Conservation (phyloP, 2,888 invertebrate genomes). For the Drosophila barbarae region DNA sequence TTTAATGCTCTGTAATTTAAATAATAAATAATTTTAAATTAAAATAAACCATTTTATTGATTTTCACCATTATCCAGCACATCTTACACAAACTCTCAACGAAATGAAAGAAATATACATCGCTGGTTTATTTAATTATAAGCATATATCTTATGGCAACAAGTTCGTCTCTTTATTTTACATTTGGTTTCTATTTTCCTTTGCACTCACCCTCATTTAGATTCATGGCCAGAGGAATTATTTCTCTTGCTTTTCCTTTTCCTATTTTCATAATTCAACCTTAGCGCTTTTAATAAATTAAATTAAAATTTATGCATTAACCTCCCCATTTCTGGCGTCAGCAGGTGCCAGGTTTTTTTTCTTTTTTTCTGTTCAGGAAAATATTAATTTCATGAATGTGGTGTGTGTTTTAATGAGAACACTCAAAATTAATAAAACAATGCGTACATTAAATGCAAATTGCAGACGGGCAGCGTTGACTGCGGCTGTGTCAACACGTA, state of each 20-base stretch:
- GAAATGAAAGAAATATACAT: neutral
- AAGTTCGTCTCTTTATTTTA: constrained; percentile 13
- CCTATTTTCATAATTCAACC: constrained; percentile 10
- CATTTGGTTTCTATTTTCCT: constrained; percentile 3
- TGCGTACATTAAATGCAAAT: constrained; percentile 72
- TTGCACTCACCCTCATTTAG: constrained; percentile 1
- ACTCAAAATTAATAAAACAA: constrained; percentile 75
- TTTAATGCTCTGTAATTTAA: no score
- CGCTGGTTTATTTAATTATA: neutral
- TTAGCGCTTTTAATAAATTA: constrained; percentile 19
- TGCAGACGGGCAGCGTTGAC: constrained; percentile 47
- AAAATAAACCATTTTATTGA: neutral
- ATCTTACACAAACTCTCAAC: neutral
- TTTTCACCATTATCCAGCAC: neutral
- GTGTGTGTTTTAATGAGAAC: constrained; percentile 64
- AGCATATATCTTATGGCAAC: neutral
- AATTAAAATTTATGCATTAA: constrained; percentile 21
- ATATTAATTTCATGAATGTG: constrained; percentile 50
- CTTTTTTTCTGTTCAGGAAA: constrained; percentile 9
- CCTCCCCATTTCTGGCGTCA: constrained; percentile 1
- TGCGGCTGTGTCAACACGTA: constrained; percentile 66
- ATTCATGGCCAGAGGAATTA: constrained; percentile 7
- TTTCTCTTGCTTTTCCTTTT: constrained; percentile 1
- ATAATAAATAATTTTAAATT: no score
- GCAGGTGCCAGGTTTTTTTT: constrained; percentile 15